Base-by-base conservation (phyloP, 1,140 invertebrate species). In the Diorhabda carinulata region DNA sequence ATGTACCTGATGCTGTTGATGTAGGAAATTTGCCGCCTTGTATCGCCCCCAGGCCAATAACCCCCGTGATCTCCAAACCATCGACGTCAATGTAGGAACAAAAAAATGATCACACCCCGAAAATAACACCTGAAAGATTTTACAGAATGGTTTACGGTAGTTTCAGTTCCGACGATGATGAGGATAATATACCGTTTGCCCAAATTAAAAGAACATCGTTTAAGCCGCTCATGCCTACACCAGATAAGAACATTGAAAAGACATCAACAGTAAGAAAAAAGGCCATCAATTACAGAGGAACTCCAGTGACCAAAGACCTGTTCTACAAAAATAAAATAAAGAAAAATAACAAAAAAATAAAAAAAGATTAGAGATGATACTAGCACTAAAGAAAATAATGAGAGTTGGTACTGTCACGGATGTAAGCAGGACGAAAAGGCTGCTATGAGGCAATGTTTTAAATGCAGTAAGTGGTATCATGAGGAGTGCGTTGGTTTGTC, bases 1-100 rank as follows among this genome's bases (percentile, higher is more conserved):
- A 4, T 44, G 43, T n/a, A 63, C 61, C 2, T 5, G 44, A 43
- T n/a, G 9, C 43, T 44, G 41, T 44, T 8, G 43, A 63, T n/a
- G 44, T n/a, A 63, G 61, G 25, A 63, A 63, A 63, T 63, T 43
- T 10, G 58, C 58, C 7, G 41, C 58, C 58, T 59, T 40, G 5
- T 40, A 40, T n/a, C 58, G 5, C 10, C 6, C 41, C 10, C 10
- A 59, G 58, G 58, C 58, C 7, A 59, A 59, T 10, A 25, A 10
- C 58, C 41, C 10, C 58, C 7, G 58, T 25, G n/a, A 6, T n/a
- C 52, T 56, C 6, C n/a, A 56, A 56, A 7, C 6, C 58, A 59
- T n/a, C 10, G 58, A 3, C 58, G 58, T 59, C 58, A 7, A 25
- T 25, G 10, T 4, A 3, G 41, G 10, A 7, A 59, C 7, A 59